Percentiles rank a stretch among this genome's conserved stretches.
Conservation (phyloP, 2,797 vertebrate species). For the Cossypha dichroa region DNA sequence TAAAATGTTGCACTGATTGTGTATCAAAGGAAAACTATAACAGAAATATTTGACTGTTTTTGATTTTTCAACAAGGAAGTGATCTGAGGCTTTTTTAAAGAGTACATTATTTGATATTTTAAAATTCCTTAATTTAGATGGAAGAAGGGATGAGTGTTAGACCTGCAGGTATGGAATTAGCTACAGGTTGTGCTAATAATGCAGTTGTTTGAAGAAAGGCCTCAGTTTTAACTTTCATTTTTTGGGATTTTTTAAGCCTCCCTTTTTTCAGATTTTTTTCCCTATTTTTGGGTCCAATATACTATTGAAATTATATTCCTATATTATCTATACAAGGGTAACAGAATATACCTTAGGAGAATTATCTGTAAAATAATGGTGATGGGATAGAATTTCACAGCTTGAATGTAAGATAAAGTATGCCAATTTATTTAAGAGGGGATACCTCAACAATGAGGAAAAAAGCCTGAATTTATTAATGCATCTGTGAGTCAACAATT, state of each 20-base stretch:
- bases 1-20: neutral
- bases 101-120: neutral
- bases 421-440: neutral
- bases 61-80: neutral
- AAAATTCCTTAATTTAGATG: neutral
- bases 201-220: neutral
- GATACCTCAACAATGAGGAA: neutral
- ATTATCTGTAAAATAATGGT: neutral
- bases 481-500: neutral
- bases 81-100: neutral
- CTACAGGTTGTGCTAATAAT: neutral
- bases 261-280: neutral
- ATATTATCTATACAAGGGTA: accelerated
- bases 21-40: neutral
- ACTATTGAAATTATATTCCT: neutral
- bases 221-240: neutral
- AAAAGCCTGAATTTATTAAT: neutral
- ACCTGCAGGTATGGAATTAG: neutral
- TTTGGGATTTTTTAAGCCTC: accelerated
- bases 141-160: neutral
- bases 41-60: neutral
- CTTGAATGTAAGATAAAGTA: neutral
- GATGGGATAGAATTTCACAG: neutral
- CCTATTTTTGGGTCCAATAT: neutral
- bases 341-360: neutral